Conservation (phyloP, 2,797 vertebrate genomes). For the Danio aesculapii region DNA sequence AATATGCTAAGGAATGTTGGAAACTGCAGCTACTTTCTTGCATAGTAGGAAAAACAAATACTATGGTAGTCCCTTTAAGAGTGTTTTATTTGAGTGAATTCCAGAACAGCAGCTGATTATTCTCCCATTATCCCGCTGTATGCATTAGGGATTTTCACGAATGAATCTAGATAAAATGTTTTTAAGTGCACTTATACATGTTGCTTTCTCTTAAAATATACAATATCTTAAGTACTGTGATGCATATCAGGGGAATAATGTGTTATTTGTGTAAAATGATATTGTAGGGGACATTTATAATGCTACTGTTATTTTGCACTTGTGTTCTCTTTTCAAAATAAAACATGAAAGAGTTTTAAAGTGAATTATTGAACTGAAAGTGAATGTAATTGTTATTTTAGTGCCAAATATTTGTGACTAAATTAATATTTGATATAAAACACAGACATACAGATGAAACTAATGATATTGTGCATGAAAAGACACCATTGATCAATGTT, state of each 20-base stretch:
- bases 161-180: background rate
- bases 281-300: too few species aligned
- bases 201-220: background rate
- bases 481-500: background rate
- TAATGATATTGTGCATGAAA: background rate
- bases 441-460: too few species aligned
- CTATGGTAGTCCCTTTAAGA: too few species aligned
- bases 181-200: conserved; percentile 11
- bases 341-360: background rate
- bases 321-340: background rate
- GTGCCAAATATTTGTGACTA: background rate
- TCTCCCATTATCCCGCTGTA: background rate
- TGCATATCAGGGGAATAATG: background rate
- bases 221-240: background rate
- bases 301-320: background rate
- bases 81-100: background rate
- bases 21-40: too few species aligned
- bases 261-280: background rate
- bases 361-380: background rate
- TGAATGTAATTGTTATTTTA: background rate
- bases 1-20: too few species aligned
- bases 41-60: too few species aligned
- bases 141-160: background rate
- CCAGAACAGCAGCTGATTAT: background rate
- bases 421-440: background rate